Conservation (phyloP, 2,797 vertebrate genomes). For the Cossypha heuglini region DNA sequence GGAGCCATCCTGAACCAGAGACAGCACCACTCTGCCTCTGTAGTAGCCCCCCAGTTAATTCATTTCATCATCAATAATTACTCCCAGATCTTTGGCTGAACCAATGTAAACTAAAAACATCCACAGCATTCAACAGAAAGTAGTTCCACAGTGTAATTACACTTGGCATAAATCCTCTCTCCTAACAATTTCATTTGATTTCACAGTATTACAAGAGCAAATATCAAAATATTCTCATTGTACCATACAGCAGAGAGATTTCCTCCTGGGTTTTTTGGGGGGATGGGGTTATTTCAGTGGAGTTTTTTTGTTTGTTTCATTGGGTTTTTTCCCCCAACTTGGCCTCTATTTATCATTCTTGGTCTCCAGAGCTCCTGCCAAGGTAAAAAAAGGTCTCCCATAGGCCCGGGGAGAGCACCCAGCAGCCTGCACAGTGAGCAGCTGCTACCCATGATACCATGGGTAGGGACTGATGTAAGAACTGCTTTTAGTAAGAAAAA, state of each 20-base stretch:
- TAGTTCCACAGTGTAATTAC: not conserved
- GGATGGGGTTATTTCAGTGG: not conserved
- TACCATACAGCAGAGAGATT: not conserved
- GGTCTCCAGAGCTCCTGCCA: not conserved
- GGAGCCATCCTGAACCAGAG: not conserved
- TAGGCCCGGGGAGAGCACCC: not conserved
- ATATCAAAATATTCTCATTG: not conserved
- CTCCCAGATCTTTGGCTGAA: not conserved
- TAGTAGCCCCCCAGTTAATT: not conserved
- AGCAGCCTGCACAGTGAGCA: not conserved
- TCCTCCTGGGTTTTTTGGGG: not conserved
- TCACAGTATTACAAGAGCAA: not conserved
- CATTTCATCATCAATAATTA: too few relatives aligned
- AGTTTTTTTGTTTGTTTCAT: fast-evolving
- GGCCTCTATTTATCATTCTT: not conserved
- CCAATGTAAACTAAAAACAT: not conserved
- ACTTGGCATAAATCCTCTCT: not conserved
- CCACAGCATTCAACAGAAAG: not conserved
- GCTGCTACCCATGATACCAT: fast-evolving
- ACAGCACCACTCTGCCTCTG: not conserved
- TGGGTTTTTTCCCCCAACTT: fast-evolving
- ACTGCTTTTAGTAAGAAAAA: not conserved
- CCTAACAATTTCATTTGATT: not conserved
- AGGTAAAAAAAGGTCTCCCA: not conserved
- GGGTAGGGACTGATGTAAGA: not conserved